Base-by-base conservation (phyloP, 2,113 vertebrate species). In the Paratilapia polleni region DNA sequence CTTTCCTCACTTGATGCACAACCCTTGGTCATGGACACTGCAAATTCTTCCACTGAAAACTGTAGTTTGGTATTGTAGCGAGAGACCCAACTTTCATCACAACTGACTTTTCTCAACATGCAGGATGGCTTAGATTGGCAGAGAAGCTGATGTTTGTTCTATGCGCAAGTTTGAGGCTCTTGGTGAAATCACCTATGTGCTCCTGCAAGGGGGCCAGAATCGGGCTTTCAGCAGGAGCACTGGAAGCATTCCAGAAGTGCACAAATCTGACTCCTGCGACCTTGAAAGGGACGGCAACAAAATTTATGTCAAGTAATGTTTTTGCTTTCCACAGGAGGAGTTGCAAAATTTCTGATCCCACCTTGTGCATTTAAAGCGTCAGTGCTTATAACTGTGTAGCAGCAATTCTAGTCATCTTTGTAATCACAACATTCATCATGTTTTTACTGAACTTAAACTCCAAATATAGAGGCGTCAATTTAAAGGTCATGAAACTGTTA, bases 391-490 rank as follows among this genome's bases (percentile, higher is more conserved):
- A 73, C 68, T 52, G 68, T 31, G 26, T 41, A 34, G 47, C 26
- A 54, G 26, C 20, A 73, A 73, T 54, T 73, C 26, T 62, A 82
- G 49, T 31, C 9, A 64, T 82, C 26, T 87, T 49, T 79, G n/a
- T 28, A 74, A 47, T 34, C 3, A 49, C 63, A 36, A 62, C 54
- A 38, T 66, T 66, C 12, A 80, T 82, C 20, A 1, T 66, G 12
- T 41, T 17, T 78, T 83, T 20, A 15, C n/a, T 56, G 14, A 63
- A 6, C 15, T 22, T 57, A 14, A 82, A 62, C 52, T 74, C 62
- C 26, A 83, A 82, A 91, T 52, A 68, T 77, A 87, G 58, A 87
- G 8, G 38, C 64, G 76, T 70, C 78, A 57, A 84, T 86, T 85
- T 82, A 84, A 86, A 81, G 70, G 85, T 82, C 77, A 78, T 60